A percentile compares a stretch with the other conserved stretches of the same genome.
Conservation (phyloP, 2,888 invertebrate species). For the Macroteleia sp. region DNA sequence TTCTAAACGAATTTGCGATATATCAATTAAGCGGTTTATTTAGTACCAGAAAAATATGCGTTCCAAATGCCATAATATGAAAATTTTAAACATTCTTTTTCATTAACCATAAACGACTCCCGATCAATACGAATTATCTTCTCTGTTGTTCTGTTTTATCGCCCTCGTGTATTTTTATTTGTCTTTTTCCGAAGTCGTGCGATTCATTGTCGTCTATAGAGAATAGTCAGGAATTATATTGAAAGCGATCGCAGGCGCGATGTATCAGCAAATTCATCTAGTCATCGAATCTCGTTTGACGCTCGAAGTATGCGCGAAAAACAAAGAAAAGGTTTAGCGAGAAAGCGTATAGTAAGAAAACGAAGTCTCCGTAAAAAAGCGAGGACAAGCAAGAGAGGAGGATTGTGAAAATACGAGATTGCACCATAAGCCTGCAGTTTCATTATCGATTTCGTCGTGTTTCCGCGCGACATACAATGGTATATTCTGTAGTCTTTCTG, state of each 20-base stretch:
- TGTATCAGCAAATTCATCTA: conserved; percentile 44
- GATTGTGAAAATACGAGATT: conserved; percentile 62
- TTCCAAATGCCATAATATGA: too few relatives aligned
- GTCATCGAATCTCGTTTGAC: conserved; percentile 56
- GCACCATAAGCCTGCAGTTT: conserved; percentile 62
- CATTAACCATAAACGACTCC: conserved; percentile 15
- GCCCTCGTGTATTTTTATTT: background rate
- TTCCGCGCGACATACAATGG: conserved; percentile 55
- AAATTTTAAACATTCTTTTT: background rate
- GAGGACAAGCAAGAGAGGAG: conserved; percentile 9
- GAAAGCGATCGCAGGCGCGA: conserved; percentile 35
- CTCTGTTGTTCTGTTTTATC: conserved; percentile 14
- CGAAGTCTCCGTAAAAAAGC: conserved; percentile 10
- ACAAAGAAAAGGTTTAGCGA: conserved; percentile 30
- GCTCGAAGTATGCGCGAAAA: conserved; percentile 34
- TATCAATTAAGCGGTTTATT: too few relatives aligned
- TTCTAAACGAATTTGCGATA: too few relatives aligned
- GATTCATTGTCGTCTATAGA: conserved; percentile 25
- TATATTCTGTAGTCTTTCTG: conserved; percentile 53
- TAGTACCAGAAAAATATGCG: background rate
- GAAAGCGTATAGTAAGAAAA: conserved; percentile 36
- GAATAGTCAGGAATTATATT: conserved; percentile 40
- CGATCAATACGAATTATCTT: conserved; percentile 25
- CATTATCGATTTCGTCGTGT: conserved; percentile 65
- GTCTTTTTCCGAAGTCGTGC: background rate